A percentile compares a stretch with the other conserved stretches of the same genome.
Conservation (phyloP, 1,140 invertebrate genomes). For the Oedothorax gibbosus region DNA sequence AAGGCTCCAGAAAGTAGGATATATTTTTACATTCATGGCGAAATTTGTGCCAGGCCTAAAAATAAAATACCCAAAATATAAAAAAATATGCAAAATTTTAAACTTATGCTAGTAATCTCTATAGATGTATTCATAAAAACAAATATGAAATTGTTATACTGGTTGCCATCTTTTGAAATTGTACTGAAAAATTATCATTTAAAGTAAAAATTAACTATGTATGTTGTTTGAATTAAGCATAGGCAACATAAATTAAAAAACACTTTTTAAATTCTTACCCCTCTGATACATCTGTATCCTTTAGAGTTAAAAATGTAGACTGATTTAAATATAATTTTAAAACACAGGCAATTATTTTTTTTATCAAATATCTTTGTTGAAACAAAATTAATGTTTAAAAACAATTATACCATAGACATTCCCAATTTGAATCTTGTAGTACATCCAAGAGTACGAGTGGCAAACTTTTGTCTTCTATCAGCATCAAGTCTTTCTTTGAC, state of each 20-base stretch:
- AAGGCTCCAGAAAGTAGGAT: constrained; percentile 28
- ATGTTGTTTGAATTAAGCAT: too few relatives aligned
- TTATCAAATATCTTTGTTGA: neutral
- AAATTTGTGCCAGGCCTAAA: constrained; percentile 43
- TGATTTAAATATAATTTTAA: neutral
- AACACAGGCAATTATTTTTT: neutral
- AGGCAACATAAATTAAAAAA: too few relatives aligned
- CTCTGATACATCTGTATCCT: too few relatives aligned
- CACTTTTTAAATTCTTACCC: too few relatives aligned
- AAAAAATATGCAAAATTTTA: neutral
- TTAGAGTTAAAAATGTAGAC: neutral
- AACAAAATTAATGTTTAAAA: neutral
- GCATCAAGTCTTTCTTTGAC: constrained; percentile 52
- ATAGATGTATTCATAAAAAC: neutral
- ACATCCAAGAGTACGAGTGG: neutral
- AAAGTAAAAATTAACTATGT: too few relatives aligned
- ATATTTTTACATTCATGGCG: constrained; percentile 26
- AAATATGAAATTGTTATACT: neutral
- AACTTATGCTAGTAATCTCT: neutral
- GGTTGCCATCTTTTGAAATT: too few relatives aligned
- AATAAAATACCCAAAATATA: neutral
- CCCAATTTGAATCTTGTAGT: constrained; percentile 19
- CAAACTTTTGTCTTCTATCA: constrained; percentile 16
- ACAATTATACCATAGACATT: constrained; percentile 25
- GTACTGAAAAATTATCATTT: too few relatives aligned